phyloP scores from a whole-genome alignment of 2,797 vertebrate species.

The Notamacropus eugenii region DNA sequence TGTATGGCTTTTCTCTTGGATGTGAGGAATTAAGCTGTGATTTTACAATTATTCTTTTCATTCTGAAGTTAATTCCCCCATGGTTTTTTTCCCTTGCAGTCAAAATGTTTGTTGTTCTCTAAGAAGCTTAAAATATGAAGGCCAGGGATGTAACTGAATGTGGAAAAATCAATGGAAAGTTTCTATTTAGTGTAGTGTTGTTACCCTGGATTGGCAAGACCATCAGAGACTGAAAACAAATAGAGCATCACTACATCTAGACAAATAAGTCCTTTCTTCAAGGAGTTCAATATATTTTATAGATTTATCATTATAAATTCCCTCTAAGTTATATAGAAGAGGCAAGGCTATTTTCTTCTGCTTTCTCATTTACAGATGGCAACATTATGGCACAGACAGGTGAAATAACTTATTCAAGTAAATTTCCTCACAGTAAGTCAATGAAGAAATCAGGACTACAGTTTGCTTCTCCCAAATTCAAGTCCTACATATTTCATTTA shows the following conservation, averaged over 20 bases:
- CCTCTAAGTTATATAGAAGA: slow-evolving; percentile 25
- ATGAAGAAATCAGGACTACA: background rate
- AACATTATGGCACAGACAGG: slow-evolving; percentile 18
- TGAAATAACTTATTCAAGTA: slow-evolving; percentile 6
- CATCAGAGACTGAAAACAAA: slow-evolving; percentile 23
- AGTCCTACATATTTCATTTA: background rate
- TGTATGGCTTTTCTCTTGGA: slow-evolving; percentile 49
- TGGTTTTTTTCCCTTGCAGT: slow-evolving; percentile 24
- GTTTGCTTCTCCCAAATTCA: background rate
- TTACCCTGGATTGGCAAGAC: slow-evolving; percentile 25
- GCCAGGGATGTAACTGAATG: slow-evolving; percentile 17
- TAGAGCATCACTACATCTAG: background rate
- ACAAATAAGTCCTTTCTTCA: background rate
- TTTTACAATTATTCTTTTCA: slow-evolving; percentile 70
- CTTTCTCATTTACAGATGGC: slow-evolving; percentile 50
- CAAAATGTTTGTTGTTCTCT: slow-evolving; percentile 36
- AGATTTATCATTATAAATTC: slow-evolving; percentile 43
- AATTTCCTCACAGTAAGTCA: background rate
- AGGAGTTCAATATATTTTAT: background rate
- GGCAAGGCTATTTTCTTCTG: slow-evolving; percentile 18
- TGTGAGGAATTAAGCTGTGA: slow-evolving; percentile 62
- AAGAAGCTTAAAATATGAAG: slow-evolving; percentile 46
- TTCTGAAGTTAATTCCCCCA: slow-evolving; percentile 65
- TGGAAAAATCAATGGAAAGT: slow-evolving; percentile 4
- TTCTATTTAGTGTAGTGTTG: slow-evolving; percentile 15